These are phyloP conservation scores for Chelidonichthys spinosus DNA, from an alignment of 2,797 vertebrate genomes.

Conservation along the genomic window DNA sequence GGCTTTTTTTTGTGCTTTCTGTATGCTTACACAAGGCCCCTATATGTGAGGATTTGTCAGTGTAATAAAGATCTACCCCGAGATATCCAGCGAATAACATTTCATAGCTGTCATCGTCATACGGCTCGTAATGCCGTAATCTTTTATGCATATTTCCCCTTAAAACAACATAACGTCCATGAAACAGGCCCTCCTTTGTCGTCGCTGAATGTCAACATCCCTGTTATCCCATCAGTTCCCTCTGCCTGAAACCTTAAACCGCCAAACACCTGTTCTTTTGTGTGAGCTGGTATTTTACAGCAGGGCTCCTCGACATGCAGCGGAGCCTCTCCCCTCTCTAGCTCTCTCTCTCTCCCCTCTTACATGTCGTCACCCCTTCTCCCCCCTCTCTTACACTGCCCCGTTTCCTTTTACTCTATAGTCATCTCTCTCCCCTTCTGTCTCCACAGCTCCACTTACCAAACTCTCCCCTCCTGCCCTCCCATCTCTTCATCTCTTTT, in stretches of 20 bases:
- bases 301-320: constrained; percentile 73
- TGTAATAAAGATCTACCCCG: constrained; percentile 60
- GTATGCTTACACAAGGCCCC: constrained; percentile 1
- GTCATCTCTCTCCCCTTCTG: constrained; percentile 35
- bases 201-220: constrained; percentile 82
- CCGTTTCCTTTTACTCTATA: constrained; percentile 51
- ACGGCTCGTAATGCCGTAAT: constrained; percentile 70
- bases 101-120: constrained; percentile 71
- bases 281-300: constrained; percentile 82
- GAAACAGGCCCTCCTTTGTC: constrained; percentile 82
- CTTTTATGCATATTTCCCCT: constrained; percentile 73
- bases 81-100: constrained; percentile 66
- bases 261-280: constrained; percentile 88
- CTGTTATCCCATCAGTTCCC: constrained; percentile 77
- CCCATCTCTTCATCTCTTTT: constrained; percentile 34
- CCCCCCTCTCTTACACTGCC: constrained; percentile 10
- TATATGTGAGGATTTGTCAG: constrained; percentile 48
- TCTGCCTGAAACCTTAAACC: constrained; percentile 83
- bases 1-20: constrained; percentile 14
- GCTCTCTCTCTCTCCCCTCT: constrained; percentile 46
- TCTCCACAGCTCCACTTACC: constrained; percentile 50
- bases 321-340: constrained; percentile 51
- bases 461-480: constrained; percentile 18
- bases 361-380: constrained; percentile 41
- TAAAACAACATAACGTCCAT: constrained; percentile 77